phyloP scores from a whole-genome alignment of 1,140 invertebrate genomes.

The Zaprionus africanus region DNA sequence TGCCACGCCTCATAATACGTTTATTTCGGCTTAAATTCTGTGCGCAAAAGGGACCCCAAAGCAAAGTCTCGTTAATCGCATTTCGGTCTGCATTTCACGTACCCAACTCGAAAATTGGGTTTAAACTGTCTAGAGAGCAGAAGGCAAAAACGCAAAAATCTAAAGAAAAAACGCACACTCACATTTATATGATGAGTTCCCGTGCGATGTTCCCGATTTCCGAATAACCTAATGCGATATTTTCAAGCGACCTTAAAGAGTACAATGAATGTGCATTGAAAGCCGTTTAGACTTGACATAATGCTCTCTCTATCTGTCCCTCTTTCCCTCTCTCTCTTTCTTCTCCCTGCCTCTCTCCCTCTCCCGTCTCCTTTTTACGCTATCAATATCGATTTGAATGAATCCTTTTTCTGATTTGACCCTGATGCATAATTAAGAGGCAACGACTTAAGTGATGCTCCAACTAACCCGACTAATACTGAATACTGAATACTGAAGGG shows the following conservation, averaged over 20 bases:
- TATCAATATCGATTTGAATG: neutral
- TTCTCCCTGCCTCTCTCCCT: too few relatives aligned
- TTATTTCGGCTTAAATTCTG: constrained; percentile 52
- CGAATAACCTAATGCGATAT: neutral
- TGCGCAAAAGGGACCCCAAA: constrained; percentile 11
- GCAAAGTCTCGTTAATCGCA: constrained; percentile 44
- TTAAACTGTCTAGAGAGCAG: constrained; percentile 16
- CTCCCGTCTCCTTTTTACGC: too few relatives aligned
- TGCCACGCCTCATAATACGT: constrained; percentile 16
- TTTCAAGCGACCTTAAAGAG: neutral
- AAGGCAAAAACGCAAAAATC: neutral
- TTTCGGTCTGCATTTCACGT: constrained; percentile 36
- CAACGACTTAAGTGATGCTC: neutral
- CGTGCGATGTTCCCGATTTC: neutral
- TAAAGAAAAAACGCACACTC: neutral
- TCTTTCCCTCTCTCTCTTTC: too few relatives aligned
- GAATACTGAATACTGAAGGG: neutral
- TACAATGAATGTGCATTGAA: neutral
- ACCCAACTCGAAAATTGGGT: constrained; percentile 26
- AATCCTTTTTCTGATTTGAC: neutral
- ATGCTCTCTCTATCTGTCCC: neutral
- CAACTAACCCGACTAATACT: constrained; percentile 8
- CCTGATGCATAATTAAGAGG: constrained; percentile 2
- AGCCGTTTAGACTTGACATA: neutral
- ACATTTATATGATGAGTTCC: constrained; percentile 1